phyloP scores from a whole-genome alignment of 2,888 invertebrate species.

The Calliscelio sp. region DNA sequence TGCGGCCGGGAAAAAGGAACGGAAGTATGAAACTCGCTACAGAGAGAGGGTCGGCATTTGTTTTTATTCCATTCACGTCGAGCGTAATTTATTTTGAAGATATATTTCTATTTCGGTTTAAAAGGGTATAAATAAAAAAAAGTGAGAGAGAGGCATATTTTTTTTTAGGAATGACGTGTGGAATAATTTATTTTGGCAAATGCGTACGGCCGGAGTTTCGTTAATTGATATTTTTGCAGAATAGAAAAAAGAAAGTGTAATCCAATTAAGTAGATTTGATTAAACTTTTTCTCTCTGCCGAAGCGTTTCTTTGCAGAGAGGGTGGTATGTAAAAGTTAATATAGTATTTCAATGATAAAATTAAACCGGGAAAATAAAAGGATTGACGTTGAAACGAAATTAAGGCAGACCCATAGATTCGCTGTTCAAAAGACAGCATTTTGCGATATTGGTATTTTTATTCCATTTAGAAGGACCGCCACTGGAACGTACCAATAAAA shows the following conservation, averaged over 20 bases:
- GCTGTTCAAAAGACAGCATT: constrained; percentile 39
- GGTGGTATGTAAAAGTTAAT: constrained; percentile 22
- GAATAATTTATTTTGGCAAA: not conserved
- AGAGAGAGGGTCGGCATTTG: constrained; percentile 14
- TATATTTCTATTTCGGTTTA: constrained; percentile 28
- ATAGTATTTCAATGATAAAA: constrained; percentile 28
- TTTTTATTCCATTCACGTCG: constrained; percentile 41
- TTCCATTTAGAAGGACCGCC: constrained; percentile 30
- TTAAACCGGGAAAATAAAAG: constrained; percentile 33
- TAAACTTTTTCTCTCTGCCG: not conserved
- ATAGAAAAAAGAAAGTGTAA: constrained; percentile 2
- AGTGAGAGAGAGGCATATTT: not conserved
- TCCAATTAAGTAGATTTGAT: constrained; percentile 19
- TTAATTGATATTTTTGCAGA: constrained; percentile 2
- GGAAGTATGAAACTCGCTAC: constrained; percentile 20
- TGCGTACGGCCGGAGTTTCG: not conserved
- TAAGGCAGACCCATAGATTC: constrained; percentile 30
- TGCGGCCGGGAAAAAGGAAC: constrained; percentile 10
- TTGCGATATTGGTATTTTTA: constrained; percentile 49
- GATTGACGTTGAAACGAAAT: constrained; percentile 39
- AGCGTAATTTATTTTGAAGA: constrained; percentile 31
- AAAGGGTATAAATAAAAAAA: constrained; percentile 3
- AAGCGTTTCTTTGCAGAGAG: not conserved
- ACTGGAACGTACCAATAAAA: constrained; percentile 38
- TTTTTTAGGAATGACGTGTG: not conserved